Conservation (phyloP, 1,140 invertebrate species). For the Hyles euphorbiae region DNA sequence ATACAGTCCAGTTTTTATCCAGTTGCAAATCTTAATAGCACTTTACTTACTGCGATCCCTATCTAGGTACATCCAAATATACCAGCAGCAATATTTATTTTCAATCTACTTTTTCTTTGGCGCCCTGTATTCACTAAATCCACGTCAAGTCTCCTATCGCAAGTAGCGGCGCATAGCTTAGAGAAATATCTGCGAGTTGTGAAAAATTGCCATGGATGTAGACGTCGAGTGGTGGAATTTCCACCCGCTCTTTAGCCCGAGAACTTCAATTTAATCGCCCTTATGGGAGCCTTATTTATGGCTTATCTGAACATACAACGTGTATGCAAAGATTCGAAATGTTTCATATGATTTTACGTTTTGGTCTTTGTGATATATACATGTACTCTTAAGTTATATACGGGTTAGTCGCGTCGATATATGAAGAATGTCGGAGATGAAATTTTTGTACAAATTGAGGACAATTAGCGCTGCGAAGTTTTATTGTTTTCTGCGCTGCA, state of each 20-base stretch:
- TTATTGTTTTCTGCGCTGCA: too few relatives aligned
- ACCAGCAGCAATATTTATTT: not conserved
- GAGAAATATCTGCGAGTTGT: constrained; percentile 36
- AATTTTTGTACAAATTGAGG: too few relatives aligned
- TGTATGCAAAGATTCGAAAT: not conserved
- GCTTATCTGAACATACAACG: constrained; percentile 4
- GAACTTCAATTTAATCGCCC: constrained; percentile 53
- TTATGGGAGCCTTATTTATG: constrained; percentile 48
- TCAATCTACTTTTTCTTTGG: not conserved
- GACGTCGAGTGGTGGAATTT: constrained; percentile 49
- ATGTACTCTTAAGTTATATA: too few relatives aligned
- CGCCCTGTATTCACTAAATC: not conserved
- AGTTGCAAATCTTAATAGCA: too few relatives aligned
- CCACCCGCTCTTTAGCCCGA: constrained; percentile 27
- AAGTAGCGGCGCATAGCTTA: not conserved
- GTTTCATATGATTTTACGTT: too few relatives aligned
- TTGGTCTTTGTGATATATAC: too few relatives aligned
- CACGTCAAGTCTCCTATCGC: not conserved
- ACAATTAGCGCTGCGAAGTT: too few relatives aligned
- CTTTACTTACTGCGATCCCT: too few relatives aligned
- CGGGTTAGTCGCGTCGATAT: not conserved
- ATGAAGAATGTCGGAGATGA: too few relatives aligned
- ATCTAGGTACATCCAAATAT: too few relatives aligned
- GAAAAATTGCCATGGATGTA: constrained; percentile 60
- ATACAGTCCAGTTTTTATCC: too few relatives aligned